These are phyloP conservation scores for Tor tambroides DNA, from an alignment of 2,113 vertebrate species.

Conservation along the genomic window DNA sequence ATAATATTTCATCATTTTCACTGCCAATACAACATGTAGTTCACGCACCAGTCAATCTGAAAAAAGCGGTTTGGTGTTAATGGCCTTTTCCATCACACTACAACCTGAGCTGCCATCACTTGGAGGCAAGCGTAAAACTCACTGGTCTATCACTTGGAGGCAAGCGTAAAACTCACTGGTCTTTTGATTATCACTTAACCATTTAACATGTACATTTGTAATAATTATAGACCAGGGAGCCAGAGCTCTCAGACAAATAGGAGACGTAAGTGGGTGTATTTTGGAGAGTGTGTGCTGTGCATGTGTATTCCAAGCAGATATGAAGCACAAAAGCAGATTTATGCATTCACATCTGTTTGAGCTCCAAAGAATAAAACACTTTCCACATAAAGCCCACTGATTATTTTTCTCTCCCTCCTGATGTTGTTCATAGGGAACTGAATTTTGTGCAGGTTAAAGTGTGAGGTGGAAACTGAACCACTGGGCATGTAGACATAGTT, in stretches of 20 bases:
- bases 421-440: background rate
- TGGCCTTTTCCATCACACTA: conserved; percentile 54
- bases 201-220: conserved; percentile 52
- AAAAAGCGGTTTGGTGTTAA: conserved; percentile 52
- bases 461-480: background rate
- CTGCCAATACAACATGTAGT: conserved; percentile 56
- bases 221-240: conserved; percentile 32
- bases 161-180: conserved; percentile 38
- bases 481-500: background rate
- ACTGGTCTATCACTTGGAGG: conserved; percentile 40
- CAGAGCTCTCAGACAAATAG: conserved; percentile 5
- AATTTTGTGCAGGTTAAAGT: background rate
- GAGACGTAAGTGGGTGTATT: background rate
- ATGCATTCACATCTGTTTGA: conserved; percentile 35
- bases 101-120: conserved; percentile 54
- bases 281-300: background rate
- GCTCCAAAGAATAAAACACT: conserved; percentile 30
- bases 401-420: conserved; percentile 18
- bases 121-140: conserved; percentile 39
- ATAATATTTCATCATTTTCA: conserved; percentile 57
- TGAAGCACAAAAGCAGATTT: conserved; percentile 26
- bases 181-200: conserved; percentile 41
- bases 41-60: conserved; percentile 54
- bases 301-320: background rate
- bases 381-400: conserved; percentile 23